Percentiles rank a stretch among this genome's conserved stretches.
phyloP scores from a whole-genome alignment of 2,113 vertebrate genomes.

The Crocuta crocuta region DNA sequence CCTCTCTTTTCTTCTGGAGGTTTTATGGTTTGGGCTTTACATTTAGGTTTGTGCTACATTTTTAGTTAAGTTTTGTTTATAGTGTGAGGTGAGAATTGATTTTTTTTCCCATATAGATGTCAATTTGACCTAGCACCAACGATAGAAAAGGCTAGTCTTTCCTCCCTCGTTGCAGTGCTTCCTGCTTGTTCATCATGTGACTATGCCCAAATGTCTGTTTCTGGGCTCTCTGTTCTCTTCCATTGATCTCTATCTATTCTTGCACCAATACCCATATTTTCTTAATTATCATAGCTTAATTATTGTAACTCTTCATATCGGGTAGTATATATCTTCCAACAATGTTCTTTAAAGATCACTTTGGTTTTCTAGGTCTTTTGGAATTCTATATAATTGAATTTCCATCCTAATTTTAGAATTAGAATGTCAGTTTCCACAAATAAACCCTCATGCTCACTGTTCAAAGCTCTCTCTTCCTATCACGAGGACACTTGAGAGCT shows the following conservation, averaged over 20 bases:
- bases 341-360: slow-evolving; percentile 1
- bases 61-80: slow-evolving; percentile 30
- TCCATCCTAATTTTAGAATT: slow-evolving; percentile 40
- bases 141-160: neutral
- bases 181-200: neutral
- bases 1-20: neutral
- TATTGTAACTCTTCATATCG: neutral
- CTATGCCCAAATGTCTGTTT: neutral
- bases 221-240: neutral
- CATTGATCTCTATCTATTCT: slow-evolving; percentile 4
- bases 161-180: neutral
- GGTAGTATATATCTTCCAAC: neutral
- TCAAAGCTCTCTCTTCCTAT: neutral
- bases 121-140: neutral
- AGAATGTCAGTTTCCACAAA: slow-evolving; percentile 22
- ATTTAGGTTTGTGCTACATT: neutral
- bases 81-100: neutral
- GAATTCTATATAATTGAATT: slow-evolving; percentile 12
- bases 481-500: neutral
- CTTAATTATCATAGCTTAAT: neutral
- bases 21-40: slow-evolving; percentile 10
- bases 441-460: neutral
- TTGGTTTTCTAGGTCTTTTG: slow-evolving; percentile 24
- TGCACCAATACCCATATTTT: neutral
- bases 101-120: neutral